These are phyloP conservation scores for Moxostoma hubbsi DNA, from an alignment of 2,797 vertebrate genomes.

Conservation along the genomic window DNA sequence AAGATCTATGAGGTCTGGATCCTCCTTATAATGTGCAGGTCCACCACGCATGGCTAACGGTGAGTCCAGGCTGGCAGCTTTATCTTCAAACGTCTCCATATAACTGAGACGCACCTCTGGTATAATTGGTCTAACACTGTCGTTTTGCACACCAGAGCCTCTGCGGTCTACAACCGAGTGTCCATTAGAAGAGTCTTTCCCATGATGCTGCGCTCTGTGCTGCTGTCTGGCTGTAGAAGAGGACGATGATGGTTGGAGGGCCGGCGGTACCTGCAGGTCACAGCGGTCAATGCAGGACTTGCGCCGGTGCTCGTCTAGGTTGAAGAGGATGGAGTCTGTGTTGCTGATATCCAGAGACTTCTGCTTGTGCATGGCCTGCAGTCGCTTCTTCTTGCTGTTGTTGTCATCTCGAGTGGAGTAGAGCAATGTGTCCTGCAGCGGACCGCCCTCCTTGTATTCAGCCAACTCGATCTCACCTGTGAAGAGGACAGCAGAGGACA, in stretches of 20 bases:
- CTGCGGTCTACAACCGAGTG: conserved; percentile 70
- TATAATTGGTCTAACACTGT: conserved; percentile 85
- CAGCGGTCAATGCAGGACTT: conserved; percentile 98
- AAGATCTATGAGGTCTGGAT: conserved; percentile 93
- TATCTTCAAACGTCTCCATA: conserved; percentile 94
- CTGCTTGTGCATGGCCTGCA: conserved; percentile 97
- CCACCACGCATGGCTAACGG: conserved; percentile 60
- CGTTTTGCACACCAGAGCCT: conserved; percentile 63
- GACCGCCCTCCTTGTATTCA: conserved; percentile 92
- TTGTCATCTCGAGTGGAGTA: conserved; percentile 94
- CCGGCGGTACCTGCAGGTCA: conserved; percentile 78
- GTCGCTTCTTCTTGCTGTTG: conserved; percentile 93
- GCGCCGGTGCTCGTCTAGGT: conserved; percentile 93
- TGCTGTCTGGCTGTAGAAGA: conserved; percentile 62
- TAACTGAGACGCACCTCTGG: conserved; percentile 96
- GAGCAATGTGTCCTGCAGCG: conserved; percentile 94
- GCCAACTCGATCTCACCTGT: conserved; percentile 97
- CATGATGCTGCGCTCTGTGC: conserved; percentile 69
- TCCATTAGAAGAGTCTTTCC: conserved; percentile 76
- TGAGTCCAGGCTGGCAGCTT: conserved; percentile 77
- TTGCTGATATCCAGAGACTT: conserved; percentile 98
- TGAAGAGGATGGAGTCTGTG: conserved; percentile 94
- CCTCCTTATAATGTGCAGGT: conserved; percentile 79
- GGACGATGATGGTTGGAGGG: conserved; percentile 70
- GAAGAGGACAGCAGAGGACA: background rate